These are phyloP conservation scores for Chromis chromis DNA, from an alignment of 2,797 vertebrate species.

Conservation along the genomic window DNA sequence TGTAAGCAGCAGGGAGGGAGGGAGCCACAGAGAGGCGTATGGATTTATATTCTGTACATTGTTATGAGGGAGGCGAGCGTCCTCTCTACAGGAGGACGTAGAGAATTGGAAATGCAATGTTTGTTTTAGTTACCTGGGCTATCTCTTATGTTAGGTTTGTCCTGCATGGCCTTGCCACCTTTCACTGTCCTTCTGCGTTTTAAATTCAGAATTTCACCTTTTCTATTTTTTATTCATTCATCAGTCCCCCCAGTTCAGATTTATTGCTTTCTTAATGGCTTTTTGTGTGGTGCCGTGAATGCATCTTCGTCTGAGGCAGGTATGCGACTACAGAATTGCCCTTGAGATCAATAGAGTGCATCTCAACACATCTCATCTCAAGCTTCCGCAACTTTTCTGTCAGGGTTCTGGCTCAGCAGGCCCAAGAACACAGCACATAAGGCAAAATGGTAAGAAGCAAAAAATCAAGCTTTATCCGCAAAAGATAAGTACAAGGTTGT, in stretches of 20 bases:
- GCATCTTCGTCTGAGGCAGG: not conserved
- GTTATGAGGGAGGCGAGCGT: conserved; percentile 33
- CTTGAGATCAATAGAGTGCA: conserved; percentile 22
- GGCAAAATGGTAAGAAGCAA: too few relatives aligned
- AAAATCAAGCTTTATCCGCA: too few relatives aligned
- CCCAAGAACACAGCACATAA: too few relatives aligned
- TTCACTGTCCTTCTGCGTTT: conserved; percentile 12
- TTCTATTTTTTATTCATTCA: conserved; percentile 3
- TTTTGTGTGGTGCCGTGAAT: conserved; percentile 6
- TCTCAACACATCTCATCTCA: conserved; percentile 6
- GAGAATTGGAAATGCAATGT: not conserved
- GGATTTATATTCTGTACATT: conserved; percentile 59
- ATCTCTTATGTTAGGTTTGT: not conserved
- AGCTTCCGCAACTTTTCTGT: not conserved
- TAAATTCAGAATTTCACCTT: not conserved
- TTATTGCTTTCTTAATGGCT: conserved; percentile 24
- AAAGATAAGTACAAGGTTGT: too few relatives aligned
- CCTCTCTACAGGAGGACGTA: conserved; percentile 13
- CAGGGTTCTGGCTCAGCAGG: too few relatives aligned
- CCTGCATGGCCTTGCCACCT: conserved; percentile 6
- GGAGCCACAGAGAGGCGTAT: conserved; percentile 15
- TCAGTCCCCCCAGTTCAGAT: not conserved
- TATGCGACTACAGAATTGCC: conserved; percentile 9
- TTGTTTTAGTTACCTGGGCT: not conserved
- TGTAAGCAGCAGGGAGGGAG: conserved; percentile 38